Base-by-base conservation (phyloP, 2,113 vertebrate species). In the Chaetodon auriga region DNA sequence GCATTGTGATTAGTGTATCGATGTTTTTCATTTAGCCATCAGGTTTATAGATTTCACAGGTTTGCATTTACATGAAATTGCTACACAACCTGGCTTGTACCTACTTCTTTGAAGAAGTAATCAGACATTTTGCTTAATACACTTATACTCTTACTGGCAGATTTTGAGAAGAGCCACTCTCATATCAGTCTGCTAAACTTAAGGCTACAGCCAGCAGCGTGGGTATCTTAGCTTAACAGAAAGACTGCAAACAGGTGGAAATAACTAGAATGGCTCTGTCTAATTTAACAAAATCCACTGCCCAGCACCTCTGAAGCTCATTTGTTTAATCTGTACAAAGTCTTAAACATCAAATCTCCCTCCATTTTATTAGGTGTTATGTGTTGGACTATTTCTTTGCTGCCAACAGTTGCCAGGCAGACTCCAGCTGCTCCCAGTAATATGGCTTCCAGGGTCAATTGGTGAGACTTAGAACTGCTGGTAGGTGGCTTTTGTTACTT, bases 1-100 rank as follows among this genome's bases (percentile, higher is more conserved):
- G 36, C 49, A 30, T 7, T 82, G 9, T 86, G 61, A 83, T 65
- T 83, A 38, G 62, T 68, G 25, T 61, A 65, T 51, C 53, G 30
- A 7, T 68, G 43, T 43, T 53, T 51, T n/a, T 71, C 41, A 80
- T 76, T 76, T 76, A 43, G 58, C 43, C 53, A 16, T 64, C 68
- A 63, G 70, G 21, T 63, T 80, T 71, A 53, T 65, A 38, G 6
- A 60, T 36, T 64, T 53, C 43, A 75, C 19, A 62, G 10, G 46
- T 49, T 16, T 72, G 30, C 6, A 30, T 54, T 53, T 25, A 16
- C 7, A 23, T 66, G 6, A 78, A 43, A 51, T 43, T 23, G 35
- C 63, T 18, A 78, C 8, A 6, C 1, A 58, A 70, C 46, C 14
- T 2, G 6, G 7, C 49, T 38, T 75, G 19, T 48, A n/a, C 18